Conservation (phyloP, 2,888 invertebrate genomes). For the Notocelia uddmanniana region DNA sequence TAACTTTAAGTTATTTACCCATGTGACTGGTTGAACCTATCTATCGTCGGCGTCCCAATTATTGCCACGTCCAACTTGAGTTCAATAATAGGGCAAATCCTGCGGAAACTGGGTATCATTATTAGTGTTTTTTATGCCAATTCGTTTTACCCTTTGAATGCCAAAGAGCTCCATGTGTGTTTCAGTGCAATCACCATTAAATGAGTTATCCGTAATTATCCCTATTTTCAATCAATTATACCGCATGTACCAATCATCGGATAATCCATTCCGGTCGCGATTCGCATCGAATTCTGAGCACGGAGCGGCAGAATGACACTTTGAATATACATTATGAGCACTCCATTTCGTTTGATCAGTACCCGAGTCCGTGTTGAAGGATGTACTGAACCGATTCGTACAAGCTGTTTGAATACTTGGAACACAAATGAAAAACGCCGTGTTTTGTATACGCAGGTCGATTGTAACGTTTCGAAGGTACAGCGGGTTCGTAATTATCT, state of each 20-base stretch:
- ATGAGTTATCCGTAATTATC: background rate
- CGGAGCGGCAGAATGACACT: background rate
- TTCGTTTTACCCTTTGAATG: too few relatives aligned
- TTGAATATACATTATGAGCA: conserved; percentile 1
- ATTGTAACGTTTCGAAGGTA: too few relatives aligned
- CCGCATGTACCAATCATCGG: background rate
- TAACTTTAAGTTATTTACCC: too few relatives aligned
- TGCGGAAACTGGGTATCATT: too few relatives aligned
- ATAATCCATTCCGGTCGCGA: background rate
- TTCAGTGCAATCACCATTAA: background rate
- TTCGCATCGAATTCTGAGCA: background rate
- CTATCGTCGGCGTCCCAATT: too few relatives aligned
- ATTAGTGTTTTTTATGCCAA: too few relatives aligned
- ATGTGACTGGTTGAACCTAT: too few relatives aligned
- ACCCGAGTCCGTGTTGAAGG: background rate
- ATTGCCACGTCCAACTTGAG: too few relatives aligned
- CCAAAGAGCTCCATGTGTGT: background rate
- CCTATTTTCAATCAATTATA: conserved; percentile 4
- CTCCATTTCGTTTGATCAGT: background rate
- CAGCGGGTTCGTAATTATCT: too few relatives aligned
- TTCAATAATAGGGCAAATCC: too few relatives aligned
- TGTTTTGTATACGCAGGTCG: too few relatives aligned
- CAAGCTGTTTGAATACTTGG: background rate
- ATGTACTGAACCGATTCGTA: background rate
- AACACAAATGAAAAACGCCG: background rate